phyloP scores from a whole-genome alignment of 2,888 invertebrate species.

The Tenthredo distinguenda region DNA sequence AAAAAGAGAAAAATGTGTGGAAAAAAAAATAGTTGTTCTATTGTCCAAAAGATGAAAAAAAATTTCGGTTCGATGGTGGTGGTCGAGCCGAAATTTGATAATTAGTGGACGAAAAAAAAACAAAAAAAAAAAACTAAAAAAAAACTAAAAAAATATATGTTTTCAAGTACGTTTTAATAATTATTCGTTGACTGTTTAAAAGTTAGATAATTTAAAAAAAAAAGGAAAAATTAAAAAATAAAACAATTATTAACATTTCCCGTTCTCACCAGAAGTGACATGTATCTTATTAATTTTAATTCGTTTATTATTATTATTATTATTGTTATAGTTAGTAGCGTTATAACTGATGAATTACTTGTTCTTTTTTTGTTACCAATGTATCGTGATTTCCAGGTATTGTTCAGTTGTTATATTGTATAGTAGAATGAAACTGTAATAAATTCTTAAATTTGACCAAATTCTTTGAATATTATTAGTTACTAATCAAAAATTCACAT shows the following conservation, averaged over 20 bases:
- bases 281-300: slow-evolving; percentile 68
- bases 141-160: slow-evolving; percentile 67
- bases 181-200: slow-evolving; percentile 63
- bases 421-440: slow-evolving; percentile 51
- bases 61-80: slow-evolving; percentile 77
- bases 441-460: slow-evolving; percentile 48
- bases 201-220: slow-evolving; percentile 46
- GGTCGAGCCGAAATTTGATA: slow-evolving; percentile 74
- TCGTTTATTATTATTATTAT: slow-evolving; percentile 63
- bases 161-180: slow-evolving; percentile 65
- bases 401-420: slow-evolving; percentile 65
- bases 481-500: not conserved
- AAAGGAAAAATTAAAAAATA: not conserved
- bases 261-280: slow-evolving; percentile 77
- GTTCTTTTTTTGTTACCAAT: slow-evolving; percentile 50
- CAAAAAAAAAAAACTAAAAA: slow-evolving; percentile 68
- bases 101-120: slow-evolving; percentile 61
- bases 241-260: slow-evolving; percentile 63
- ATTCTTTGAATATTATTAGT: not conserved
- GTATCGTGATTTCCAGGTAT: slow-evolving; percentile 16
- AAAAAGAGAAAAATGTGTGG: slow-evolving; percentile 64
- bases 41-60: slow-evolving; percentile 58
- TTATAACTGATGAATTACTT: not conserved
- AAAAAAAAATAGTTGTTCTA: slow-evolving; percentile 64
- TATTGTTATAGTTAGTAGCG: slow-evolving; percentile 57